phyloP scores from a whole-genome alignment of 2,888 invertebrate genomes.

The Nephrocerus scutellatus region DNA sequence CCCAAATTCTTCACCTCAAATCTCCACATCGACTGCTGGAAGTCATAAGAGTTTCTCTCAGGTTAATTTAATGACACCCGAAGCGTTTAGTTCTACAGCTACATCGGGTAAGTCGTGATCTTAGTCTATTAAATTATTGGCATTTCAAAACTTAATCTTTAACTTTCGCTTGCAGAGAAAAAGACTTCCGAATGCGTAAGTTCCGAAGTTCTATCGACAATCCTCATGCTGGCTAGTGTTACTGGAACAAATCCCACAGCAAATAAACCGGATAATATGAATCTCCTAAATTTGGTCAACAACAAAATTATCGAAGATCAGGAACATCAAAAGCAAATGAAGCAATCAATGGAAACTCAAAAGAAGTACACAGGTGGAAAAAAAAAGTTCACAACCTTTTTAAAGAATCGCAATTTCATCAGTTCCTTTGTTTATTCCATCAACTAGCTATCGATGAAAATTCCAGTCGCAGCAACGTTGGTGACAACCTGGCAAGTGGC shows the following conservation, averaged over 20 bases:
- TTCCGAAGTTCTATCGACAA: conserved; percentile 44
- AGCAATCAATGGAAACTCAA: conserved; percentile 37
- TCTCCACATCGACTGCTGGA: conserved; percentile 20
- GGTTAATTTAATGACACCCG: conserved; percentile 78
- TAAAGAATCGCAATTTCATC: neutral
- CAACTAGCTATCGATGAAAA: conserved; percentile 34
- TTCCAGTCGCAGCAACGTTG: conserved; percentile 34
- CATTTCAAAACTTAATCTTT: conserved; percentile 1
- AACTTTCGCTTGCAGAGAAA: conserved; percentile 28
- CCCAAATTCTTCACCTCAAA: conserved; percentile 33
- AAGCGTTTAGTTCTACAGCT: conserved; percentile 63
- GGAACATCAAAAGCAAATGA: conserved; percentile 40
- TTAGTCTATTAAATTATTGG: neutral
- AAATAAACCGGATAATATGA: conserved; percentile 36
- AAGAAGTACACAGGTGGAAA: conserved; percentile 39
- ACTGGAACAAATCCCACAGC: conserved; percentile 31
- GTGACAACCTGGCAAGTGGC: conserved; percentile 57
- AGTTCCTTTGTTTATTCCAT: neutral
- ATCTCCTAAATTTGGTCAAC: conserved; percentile 41
- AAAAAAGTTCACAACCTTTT: too few relatives aligned
- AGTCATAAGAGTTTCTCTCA: conserved; percentile 39
- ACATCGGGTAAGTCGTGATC: conserved; percentile 16
- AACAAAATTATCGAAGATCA: conserved; percentile 44
- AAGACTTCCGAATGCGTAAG: conserved; percentile 38
- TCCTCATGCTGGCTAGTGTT: conserved; percentile 45